These are phyloP conservation scores for Leptocoma aspasia DNA, from an alignment of 2,113 vertebrate species.

Conservation along the genomic window DNA sequence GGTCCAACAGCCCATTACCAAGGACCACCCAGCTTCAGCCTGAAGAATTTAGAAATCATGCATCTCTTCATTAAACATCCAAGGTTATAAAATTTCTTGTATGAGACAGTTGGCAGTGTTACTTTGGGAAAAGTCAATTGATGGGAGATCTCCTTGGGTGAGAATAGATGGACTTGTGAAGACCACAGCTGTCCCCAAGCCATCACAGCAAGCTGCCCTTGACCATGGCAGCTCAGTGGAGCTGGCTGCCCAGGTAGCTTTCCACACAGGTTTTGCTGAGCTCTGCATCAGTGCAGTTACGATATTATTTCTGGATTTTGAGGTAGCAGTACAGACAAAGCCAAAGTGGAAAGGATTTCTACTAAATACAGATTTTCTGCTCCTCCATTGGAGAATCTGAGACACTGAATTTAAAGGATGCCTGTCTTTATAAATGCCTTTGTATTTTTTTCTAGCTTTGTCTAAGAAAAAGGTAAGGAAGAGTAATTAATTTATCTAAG, in stretches of 20 bases:
- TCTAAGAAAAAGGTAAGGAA: neutral
- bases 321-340: neutral
- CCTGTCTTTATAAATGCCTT: neutral
- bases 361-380: neutral
- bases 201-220: neutral
- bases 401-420: neutral
- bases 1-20: neutral
- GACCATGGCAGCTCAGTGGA: neutral
- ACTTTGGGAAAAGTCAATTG: neutral
- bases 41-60: neutral
- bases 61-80: neutral
- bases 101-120: neutral
- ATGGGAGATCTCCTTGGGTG: neutral
- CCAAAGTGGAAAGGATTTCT: neutral
- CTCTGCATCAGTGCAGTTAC: neutral
- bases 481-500: neutral
- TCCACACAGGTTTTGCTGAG: neutral
- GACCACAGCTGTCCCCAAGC: neutral
- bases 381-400: neutral
- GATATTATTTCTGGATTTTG: neutral
- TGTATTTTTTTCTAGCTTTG: neutral
- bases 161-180: neutral
- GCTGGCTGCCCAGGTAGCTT: neutral
- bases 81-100: neutral
- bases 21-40: neutral